Conservation (phyloP, 2,888 invertebrate species). For the Aphidoletes aphidimyza region DNA sequence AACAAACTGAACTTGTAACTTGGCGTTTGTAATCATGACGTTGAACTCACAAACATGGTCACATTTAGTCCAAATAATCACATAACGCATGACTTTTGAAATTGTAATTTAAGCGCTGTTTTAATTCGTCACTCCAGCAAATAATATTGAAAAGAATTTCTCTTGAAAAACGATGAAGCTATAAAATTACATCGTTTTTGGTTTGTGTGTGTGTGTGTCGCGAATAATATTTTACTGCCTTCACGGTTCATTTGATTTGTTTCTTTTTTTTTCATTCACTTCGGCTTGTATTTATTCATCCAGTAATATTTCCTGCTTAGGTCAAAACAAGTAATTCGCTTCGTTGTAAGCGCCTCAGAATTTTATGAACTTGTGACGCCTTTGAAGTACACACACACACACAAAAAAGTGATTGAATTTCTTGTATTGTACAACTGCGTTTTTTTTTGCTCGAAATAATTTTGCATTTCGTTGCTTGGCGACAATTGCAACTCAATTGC, state of each 20-base stretch:
- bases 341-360: background rate
- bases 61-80: no score
- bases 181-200: background rate
- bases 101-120: no score
- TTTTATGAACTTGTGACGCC: slow-evolving; percentile 26
- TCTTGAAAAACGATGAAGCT: background rate
- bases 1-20: no score
- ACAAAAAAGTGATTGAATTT: background rate
- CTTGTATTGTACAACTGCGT: background rate
- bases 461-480: no score
- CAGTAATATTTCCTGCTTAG: no score
- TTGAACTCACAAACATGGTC: no score
- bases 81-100: no score
- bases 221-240: background rate
- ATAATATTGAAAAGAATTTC: background rate
- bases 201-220: no score
- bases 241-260: background rate
- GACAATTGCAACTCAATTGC: no score
- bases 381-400: background rate
- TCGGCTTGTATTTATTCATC: background rate
- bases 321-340: no score
- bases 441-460: background rate
- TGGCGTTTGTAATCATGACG: no score
- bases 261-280: background rate
- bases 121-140: background rate